These are phyloP conservation scores for Phaethon lepturus DNA, from an alignment of 2,113 vertebrate species.

Conservation along the genomic window DNA sequence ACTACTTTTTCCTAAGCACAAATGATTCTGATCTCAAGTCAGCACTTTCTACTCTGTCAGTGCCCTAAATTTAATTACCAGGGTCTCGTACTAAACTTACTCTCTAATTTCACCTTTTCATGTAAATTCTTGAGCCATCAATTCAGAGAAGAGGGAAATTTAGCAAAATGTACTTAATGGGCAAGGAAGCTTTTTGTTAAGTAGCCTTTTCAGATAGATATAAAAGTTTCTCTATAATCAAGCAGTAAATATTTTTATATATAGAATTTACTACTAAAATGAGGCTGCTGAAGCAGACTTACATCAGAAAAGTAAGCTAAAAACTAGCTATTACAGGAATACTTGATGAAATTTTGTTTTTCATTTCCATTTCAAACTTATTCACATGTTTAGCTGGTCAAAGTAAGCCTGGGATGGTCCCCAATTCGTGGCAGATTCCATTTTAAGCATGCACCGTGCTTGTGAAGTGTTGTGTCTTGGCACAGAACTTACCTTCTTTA, in stretches of 20 bases:
- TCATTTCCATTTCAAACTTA: neutral
- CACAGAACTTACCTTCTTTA: constrained; percentile 74
- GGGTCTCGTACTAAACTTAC: neutral
- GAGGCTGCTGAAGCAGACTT: neutral
- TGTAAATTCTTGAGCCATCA: neutral
- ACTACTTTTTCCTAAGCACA: constrained; percentile 7
- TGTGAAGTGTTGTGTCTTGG: neutral
- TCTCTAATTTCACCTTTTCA: neutral
- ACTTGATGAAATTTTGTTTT: neutral
- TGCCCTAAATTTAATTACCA: neutral
- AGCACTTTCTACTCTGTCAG: neutral
- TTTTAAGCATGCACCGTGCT: constrained; percentile 65
- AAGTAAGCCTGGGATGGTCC: constrained; percentile 64
- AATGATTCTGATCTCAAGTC: neutral
- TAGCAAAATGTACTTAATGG: neutral
- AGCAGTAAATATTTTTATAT: neutral
- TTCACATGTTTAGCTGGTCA: neutral
- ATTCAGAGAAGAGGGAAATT: neutral
- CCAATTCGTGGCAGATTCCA: neutral
- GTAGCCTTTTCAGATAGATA: neutral
- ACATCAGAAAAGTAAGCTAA: neutral
- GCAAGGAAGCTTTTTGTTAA: neutral
- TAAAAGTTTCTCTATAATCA: neutral
- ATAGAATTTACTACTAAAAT: neutral
- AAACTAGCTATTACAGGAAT: neutral